Percentiles rank a stretch among this genome's conserved stretches.
These are phyloP conservation scores for Salarias fasciatus DNA, from an alignment of 2,797 vertebrate species.

Conservation along the genomic window DNA sequence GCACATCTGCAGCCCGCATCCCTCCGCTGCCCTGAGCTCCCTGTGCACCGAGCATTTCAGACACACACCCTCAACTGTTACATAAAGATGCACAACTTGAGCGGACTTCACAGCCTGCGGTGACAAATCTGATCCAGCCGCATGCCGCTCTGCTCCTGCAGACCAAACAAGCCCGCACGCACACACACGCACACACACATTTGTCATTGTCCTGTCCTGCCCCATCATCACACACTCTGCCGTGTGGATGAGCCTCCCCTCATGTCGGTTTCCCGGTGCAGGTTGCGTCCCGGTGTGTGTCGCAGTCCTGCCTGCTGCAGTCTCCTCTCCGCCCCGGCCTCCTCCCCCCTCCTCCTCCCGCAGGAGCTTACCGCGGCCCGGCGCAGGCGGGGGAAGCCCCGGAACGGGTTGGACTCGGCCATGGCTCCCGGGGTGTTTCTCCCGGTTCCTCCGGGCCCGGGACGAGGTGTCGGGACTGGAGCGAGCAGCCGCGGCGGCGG, in stretches of 20 bases:
- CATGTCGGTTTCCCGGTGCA: neutral
- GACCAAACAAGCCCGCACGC: slow-evolving; percentile 14
- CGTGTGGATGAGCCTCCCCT: neutral
- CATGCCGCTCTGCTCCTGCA: slow-evolving; percentile 40
- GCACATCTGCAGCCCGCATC: slow-evolving; percentile 12
- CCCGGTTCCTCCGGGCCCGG: slow-evolving; percentile 30
- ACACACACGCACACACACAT: too few relatives aligned
- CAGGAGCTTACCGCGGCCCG: slow-evolving; percentile 90
- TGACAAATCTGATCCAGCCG: neutral
- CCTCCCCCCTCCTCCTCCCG: slow-evolving; percentile 35
- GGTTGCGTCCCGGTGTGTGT: slow-evolving; percentile 32
- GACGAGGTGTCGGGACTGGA: slow-evolving; percentile 66
- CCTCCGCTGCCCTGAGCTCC: slow-evolving; percentile 1
- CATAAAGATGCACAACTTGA: slow-evolving; percentile 41
- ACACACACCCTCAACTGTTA: slow-evolving; percentile 16
- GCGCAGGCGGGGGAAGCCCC: slow-evolving; percentile 88
- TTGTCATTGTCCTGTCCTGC: slow-evolving; percentile 64
- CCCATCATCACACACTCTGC: neutral
- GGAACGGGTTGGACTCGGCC: slow-evolving; percentile 89
- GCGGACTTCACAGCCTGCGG: slow-evolving; percentile 36
- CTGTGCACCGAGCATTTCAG: neutral
- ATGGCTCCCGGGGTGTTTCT: slow-evolving; percentile 70
- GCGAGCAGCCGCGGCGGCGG: slow-evolving; percentile 61
- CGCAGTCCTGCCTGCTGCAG: slow-evolving; percentile 75
- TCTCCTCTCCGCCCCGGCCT: slow-evolving; percentile 67